Conservation (phyloP, 2,888 invertebrate species). For the Cerastis rubricosa region DNA sequence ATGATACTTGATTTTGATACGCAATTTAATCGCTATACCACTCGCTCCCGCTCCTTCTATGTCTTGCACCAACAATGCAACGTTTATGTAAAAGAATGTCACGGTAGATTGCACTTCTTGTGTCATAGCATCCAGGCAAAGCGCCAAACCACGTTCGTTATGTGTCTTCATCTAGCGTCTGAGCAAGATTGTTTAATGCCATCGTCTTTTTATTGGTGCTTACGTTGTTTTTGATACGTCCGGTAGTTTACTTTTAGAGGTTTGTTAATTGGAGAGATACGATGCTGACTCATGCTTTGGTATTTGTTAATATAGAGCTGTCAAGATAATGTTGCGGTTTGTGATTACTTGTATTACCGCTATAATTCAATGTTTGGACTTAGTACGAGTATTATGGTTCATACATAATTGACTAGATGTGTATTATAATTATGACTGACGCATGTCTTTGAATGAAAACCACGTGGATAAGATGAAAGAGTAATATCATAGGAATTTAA, state of each 20-base stretch:
- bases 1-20: background rate
- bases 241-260: background rate
- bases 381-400: background rate
- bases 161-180: constrained; percentile 57
- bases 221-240: constrained; percentile 20
- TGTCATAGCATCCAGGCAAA: constrained; percentile 74
- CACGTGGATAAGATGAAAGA: background rate
- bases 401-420: background rate
- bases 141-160: constrained; percentile 62
- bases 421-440: background rate
- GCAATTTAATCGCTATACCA: background rate
- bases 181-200: constrained; percentile 58
- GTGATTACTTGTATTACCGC: background rate
- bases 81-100: constrained; percentile 83
- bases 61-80: constrained; percentile 44
- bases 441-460: background rate
- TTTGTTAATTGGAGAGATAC: constrained; percentile 13
- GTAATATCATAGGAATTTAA: background rate
- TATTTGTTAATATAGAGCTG: background rate
- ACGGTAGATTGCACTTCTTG: constrained; percentile 75
- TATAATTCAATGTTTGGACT: background rate
- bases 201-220: constrained; percentile 53
- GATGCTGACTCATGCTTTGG: background rate
- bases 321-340: background rate
- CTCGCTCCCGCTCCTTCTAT: constrained; percentile 22